Evolutionary conservation across 2,888 invertebrate genomes (phyloP).

Genomic region (Drosophila percnosoma): DNA sequence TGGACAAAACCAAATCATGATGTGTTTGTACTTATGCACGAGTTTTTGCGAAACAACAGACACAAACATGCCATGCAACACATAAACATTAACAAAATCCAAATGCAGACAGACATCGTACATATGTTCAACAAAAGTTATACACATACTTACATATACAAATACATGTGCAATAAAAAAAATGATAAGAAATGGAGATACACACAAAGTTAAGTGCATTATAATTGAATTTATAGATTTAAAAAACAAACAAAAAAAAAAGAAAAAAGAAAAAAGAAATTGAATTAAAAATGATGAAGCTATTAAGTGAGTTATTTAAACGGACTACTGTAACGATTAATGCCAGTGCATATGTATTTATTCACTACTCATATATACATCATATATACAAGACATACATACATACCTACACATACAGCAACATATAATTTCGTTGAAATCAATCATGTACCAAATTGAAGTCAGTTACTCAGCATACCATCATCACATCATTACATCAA

Average conservation of each 20-base stretch:
- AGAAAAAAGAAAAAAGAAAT: neutral
- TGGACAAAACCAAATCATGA: slow-evolving; percentile 58
- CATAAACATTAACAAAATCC: slow-evolving; percentile 25
- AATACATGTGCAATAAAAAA: slow-evolving; percentile 48
- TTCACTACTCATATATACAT: slow-evolving; percentile 72
- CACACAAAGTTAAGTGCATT: slow-evolving; percentile 79
- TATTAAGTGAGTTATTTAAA: slow-evolving; percentile 75
- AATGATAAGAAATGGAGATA: slow-evolving; percentile 21
- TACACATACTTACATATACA: slow-evolving; percentile 20
- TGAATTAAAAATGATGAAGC: slow-evolving; percentile 36
- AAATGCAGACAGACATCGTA: slow-evolving; percentile 23
- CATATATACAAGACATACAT: slow-evolving; percentile 53
- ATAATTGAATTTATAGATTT: slow-evolving; percentile 79
- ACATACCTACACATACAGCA: slow-evolving; percentile 54
- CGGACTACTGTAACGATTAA: slow-evolving; percentile 69
- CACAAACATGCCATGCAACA: slow-evolving; percentile 27
- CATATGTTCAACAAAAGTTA: slow-evolving; percentile 40
- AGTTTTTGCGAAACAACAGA: slow-evolving; percentile 32
- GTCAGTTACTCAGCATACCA: slow-evolving; percentile 37
- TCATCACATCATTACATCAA: slow-evolving; percentile 2
- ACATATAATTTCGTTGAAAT: slow-evolving; percentile 43
- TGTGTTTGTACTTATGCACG: slow-evolving; percentile 41
- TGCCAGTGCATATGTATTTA: slow-evolving; percentile 73
- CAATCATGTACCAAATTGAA: slow-evolving; percentile 36
- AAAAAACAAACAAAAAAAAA: slow-evolving; percentile 27